phyloP scores from a whole-genome alignment of 2,113 vertebrate genomes.

The Tiliqua scincoides region DNA sequence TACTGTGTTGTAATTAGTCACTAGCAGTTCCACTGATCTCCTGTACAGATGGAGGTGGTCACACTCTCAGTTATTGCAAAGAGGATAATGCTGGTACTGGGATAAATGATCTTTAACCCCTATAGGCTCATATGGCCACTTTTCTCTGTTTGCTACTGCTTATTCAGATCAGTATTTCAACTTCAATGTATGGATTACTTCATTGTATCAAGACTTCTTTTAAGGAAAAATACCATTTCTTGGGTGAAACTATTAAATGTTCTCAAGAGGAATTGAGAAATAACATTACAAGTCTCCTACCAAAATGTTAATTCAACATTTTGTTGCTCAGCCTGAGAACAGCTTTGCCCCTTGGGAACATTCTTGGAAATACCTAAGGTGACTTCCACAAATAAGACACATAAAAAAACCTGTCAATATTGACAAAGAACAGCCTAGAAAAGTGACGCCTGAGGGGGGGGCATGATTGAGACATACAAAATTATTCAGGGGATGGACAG shows the following conservation, averaged over 20 bases:
- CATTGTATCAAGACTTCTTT: not conserved
- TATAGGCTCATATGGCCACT: slow-evolving; percentile 17
- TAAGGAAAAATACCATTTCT: not conserved
- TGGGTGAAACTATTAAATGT: not conserved
- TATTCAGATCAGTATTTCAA: not conserved
- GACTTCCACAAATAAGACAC: not conserved
- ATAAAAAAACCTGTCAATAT: not conserved
- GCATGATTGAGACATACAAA: no score
- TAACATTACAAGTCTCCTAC: not conserved
- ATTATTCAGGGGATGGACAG: no score
- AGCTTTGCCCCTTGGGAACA: not conserved
- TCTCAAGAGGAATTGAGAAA: not conserved
- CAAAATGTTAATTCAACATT: slow-evolving; percentile 7
- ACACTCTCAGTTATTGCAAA: slow-evolving; percentile 59
- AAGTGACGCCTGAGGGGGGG: no score
- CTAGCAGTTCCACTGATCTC: slow-evolving; percentile 66
- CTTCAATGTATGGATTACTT: not conserved
- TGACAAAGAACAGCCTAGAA: no score
- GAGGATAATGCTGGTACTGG: slow-evolving; percentile 65
- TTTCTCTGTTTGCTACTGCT: slow-evolving; percentile 12
- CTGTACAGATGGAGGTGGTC: slow-evolving; percentile 65
- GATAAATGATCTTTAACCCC: slow-evolving; percentile 65
- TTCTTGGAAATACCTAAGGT: slow-evolving; percentile 1
- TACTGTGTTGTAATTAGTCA: slow-evolving; percentile 69
- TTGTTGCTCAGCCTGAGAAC: not conserved